A percentile compares a stretch with the other conserved stretches of the same genome.
phyloP scores from a whole-genome alignment of 1,140 invertebrate genomes.

The Anadara kagoshimensis region DNA sequence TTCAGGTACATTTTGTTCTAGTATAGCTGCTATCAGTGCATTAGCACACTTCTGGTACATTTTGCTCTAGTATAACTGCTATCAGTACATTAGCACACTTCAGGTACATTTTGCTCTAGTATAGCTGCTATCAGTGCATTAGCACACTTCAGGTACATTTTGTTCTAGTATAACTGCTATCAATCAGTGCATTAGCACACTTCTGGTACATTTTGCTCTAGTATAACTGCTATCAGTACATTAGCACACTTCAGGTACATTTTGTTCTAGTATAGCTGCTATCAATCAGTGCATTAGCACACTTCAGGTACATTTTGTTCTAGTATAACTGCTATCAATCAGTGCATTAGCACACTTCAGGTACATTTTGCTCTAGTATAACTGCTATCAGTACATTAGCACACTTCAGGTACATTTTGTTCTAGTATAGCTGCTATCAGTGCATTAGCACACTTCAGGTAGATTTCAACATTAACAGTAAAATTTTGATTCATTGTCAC shows the following conservation, averaged over 20 bases:
- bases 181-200: conserved; percentile 88
- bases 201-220: conserved; percentile 72
- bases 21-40: conserved; percentile 89
- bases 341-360: neutral
- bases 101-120: conserved; percentile 47
- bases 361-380: conserved; percentile 86
- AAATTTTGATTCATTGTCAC: too few relatives aligned
- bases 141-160: too few relatives aligned
- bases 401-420: conserved; percentile 83
- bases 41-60: conserved; percentile 83
- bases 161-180: conserved; percentile 91
- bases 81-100: conserved; percentile 90
- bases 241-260: conserved; percentile 74
- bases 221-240: too few relatives aligned
- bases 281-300: conserved; percentile 88
- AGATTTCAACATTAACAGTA: neutral
- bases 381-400: conserved; percentile 89
- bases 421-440: conserved; percentile 90
- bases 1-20: conserved; percentile 82
- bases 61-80: conserved; percentile 90
- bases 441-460: conserved; percentile 86
- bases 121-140: neutral
- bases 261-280: conserved; percentile 91
- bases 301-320: conserved; percentile 77
- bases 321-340: neutral